Evolutionary conservation across 2,797 vertebrate species (phyloP).

Genomic region (Poeciliopsis infans): DNA sequence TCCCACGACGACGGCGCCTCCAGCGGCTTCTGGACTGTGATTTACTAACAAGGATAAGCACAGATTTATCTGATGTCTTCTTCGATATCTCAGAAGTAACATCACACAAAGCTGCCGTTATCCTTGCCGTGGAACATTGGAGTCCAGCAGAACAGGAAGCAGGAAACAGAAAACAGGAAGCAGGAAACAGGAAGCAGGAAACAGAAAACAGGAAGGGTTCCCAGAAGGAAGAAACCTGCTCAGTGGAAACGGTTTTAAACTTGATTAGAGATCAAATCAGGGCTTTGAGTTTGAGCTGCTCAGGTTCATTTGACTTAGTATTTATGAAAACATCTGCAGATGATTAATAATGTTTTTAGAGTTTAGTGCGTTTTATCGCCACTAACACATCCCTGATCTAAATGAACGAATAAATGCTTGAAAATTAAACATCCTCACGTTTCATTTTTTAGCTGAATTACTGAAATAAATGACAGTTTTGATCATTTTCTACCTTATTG

Average conservation of each 20-base stretch:
- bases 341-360: too few relatives aligned
- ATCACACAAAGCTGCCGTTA: conserved; percentile 89
- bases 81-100: conserved; percentile 84
- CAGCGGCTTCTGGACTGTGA: conserved; percentile 57
- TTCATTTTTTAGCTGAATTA: background rate
- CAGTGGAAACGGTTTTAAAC: background rate
- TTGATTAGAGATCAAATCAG: background rate
- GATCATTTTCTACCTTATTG: background rate
- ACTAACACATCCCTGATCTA: too few relatives aligned
- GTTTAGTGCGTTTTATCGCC: too few relatives aligned
- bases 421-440: background rate
- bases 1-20: conserved; percentile 17
- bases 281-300: too few relatives aligned
- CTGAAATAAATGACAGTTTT: background rate
- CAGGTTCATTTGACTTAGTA: too few relatives aligned
- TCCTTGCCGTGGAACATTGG: conserved; percentile 69
- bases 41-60: conserved; percentile 85
- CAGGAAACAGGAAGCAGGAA: background rate
- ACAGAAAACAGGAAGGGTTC: background rate
- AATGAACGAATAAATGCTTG: background rate
- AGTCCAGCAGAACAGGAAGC: conserved; percentile 35
- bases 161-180: background rate
- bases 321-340: too few relatives aligned
- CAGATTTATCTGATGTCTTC: conserved; percentile 92
- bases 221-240: conserved; percentile 14